Conservation (phyloP, 2,888 invertebrate species). For the Drosophila suboccidentalis region DNA sequence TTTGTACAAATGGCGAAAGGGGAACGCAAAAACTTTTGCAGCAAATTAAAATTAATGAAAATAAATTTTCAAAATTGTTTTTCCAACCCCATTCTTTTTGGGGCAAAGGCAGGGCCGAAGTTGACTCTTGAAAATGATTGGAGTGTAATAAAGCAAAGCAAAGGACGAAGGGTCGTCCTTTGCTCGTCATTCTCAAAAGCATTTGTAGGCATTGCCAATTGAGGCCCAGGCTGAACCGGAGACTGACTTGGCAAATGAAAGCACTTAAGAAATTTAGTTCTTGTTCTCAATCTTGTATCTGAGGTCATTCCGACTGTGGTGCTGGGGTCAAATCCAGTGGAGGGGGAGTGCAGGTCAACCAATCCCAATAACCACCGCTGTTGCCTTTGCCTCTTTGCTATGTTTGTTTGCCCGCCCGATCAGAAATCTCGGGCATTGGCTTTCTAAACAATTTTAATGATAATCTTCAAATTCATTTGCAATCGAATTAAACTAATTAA, state of each 20-base stretch:
- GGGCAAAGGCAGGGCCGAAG: constrained; percentile 24
- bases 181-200: constrained; percentile 11
- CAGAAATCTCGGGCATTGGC: constrained; percentile 48
- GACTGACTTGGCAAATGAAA: constrained; percentile 68
- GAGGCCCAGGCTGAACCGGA: constrained; percentile 13
- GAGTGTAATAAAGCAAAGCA: constrained; percentile 77
- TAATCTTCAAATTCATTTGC: constrained; percentile 66
- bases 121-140: constrained; percentile 76
- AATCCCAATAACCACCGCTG: constrained; percentile 3
- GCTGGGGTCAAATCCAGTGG: constrained; percentile 3
- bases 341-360: constrained; percentile 13
- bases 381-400: constrained; percentile 30
- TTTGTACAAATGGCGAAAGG: constrained; percentile 37
- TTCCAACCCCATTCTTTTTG: constrained; percentile 64
- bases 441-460: constrained; percentile 41
- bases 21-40: constrained; percentile 69
- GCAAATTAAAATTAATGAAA: constrained; percentile 81
- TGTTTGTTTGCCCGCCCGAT: constrained; percentile 43
- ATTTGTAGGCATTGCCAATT: constrained; percentile 36
- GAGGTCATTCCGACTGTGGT: constrained; percentile 57
- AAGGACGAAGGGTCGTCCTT: constrained; percentile 45
- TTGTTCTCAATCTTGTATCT: constrained; percentile 80
- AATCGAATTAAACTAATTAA: constrained; percentile 70
- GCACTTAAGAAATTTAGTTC: constrained; percentile 77
- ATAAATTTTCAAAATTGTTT: constrained; percentile 81